A percentile compares a stretch with the other conserved stretches of the same genome.
phyloP scores from a whole-genome alignment of 2,888 invertebrate species.

The Itoplectis maculator region DNA sequence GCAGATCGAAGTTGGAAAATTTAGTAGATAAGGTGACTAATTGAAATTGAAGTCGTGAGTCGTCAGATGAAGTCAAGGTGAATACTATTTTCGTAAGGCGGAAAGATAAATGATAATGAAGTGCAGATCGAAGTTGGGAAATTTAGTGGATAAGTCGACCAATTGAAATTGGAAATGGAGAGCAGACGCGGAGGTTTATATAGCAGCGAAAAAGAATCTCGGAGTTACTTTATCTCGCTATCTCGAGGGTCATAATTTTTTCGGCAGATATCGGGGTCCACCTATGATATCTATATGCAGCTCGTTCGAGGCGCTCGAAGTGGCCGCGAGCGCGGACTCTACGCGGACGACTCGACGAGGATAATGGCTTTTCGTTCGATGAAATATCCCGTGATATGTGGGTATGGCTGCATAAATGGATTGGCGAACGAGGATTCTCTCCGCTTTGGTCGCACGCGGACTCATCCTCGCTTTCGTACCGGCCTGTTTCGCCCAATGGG shows the following conservation, averaged over 20 bases:
- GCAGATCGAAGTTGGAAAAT: constrained; percentile 45
- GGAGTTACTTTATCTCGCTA: constrained; percentile 29
- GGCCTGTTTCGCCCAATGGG: constrained; percentile 65
- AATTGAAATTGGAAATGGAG: constrained; percentile 54
- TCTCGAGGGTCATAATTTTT: constrained; percentile 63
- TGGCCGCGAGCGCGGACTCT: constrained; percentile 8
- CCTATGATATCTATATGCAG: constrained; percentile 37
- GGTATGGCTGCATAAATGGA: constrained; percentile 76
- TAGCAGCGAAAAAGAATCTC: constrained; percentile 44
- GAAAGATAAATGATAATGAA: constrained; percentile 37
- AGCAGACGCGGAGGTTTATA: constrained; percentile 26
- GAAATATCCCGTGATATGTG: constrained; percentile 76
- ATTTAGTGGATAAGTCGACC: constrained; percentile 37
- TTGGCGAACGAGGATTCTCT: constrained; percentile 69
- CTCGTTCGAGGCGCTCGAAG: constrained; percentile 39
- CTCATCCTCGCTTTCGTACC: constrained; percentile 72
- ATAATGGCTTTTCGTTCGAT: constrained; percentile 76
- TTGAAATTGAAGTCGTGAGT: constrained; percentile 41
- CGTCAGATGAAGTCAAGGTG: no score
- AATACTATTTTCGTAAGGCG: not conserved
- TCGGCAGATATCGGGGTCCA: constrained; percentile 51
- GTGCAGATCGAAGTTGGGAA: constrained; percentile 39
- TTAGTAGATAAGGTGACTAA: constrained; percentile 25
- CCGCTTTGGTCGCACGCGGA: constrained; percentile 72
- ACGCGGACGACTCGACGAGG: constrained; percentile 47